These are phyloP conservation scores for Athene cunicularia DNA, from an alignment of 2,113 vertebrate species.

Conservation along the genomic window DNA sequence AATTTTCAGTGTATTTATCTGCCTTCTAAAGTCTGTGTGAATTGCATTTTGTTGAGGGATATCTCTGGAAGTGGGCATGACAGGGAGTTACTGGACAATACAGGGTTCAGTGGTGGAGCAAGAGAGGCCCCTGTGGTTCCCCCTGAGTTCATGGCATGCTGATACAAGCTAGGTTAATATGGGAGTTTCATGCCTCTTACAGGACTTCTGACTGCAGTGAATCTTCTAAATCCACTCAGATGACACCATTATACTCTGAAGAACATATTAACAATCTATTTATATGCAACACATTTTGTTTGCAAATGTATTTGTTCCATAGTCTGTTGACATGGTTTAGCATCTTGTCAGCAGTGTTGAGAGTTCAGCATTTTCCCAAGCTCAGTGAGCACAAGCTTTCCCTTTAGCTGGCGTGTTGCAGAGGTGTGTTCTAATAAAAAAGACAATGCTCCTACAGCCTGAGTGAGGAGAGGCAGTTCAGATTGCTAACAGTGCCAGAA, in stretches of 20 bases:
- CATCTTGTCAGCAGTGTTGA: background rate
- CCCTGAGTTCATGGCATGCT: background rate
- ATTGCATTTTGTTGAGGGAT: background rate
- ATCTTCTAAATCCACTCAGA: background rate
- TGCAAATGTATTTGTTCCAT: background rate
- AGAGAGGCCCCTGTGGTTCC: background rate
- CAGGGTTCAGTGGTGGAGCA: background rate
- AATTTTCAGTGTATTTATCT: background rate
- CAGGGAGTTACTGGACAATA: background rate
- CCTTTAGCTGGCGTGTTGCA: background rate
- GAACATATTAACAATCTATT: background rate
- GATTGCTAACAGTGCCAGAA: background rate
- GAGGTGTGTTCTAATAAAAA: background rate
- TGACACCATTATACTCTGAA: background rate
- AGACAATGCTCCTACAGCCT: background rate
- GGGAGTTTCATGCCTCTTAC: background rate
- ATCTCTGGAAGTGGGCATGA: background rate
- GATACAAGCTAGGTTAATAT: background rate
- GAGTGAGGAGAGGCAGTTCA: background rate
- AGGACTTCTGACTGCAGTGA: background rate
- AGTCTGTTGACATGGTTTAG: background rate
- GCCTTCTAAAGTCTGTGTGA: background rate
- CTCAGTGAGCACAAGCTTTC: background rate
- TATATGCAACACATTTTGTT: background rate
- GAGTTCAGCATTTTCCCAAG: background rate